Conservation (phyloP, 2,113 vertebrate genomes). For the Xiphias gladius region DNA sequence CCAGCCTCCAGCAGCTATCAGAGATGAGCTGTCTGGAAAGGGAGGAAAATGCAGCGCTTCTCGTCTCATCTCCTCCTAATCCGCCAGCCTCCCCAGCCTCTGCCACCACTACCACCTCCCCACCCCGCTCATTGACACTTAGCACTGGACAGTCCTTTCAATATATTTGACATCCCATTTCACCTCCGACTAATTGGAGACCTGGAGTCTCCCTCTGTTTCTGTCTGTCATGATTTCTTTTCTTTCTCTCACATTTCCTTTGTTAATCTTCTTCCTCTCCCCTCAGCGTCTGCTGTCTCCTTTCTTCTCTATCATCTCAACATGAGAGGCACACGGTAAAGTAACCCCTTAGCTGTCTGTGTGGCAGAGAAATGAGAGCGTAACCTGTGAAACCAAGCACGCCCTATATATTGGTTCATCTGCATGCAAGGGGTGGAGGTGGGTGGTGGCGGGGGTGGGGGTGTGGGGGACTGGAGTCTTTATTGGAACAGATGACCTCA, state of each 20-base stretch:
- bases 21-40: slow-evolving; percentile 67
- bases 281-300: slow-evolving; percentile 12
- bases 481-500: slow-evolving; percentile 78
- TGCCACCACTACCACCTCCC: neutral
- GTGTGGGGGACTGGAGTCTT: slow-evolving; percentile 52
- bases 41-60: slow-evolving; percentile 45
- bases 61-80: slow-evolving; percentile 74
- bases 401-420: slow-evolving; percentile 69
- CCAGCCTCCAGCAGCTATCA: slow-evolving; percentile 69
- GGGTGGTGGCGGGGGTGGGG: no score
- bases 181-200: slow-evolving; percentile 70
- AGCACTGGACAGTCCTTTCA: slow-evolving; percentile 51
- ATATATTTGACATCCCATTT: slow-evolving; percentile 68
- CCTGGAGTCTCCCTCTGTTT: slow-evolving; percentile 44
- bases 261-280: slow-evolving; percentile 29
- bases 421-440: slow-evolving; percentile 57
- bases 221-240: slow-evolving; percentile 27
- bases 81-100: slow-evolving; percentile 20
- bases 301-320: slow-evolving; percentile 19
- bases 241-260: slow-evolving; percentile 16
- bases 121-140: slow-evolving; percentile 51
- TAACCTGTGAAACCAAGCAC: slow-evolving; percentile 56
- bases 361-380: slow-evolving; percentile 59
- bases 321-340: slow-evolving; percentile 45
- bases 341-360: slow-evolving; percentile 32